Evolutionary conservation across 2,113 vertebrate genomes (phyloP).

Genomic region (Paradisaea rubra): DNA sequence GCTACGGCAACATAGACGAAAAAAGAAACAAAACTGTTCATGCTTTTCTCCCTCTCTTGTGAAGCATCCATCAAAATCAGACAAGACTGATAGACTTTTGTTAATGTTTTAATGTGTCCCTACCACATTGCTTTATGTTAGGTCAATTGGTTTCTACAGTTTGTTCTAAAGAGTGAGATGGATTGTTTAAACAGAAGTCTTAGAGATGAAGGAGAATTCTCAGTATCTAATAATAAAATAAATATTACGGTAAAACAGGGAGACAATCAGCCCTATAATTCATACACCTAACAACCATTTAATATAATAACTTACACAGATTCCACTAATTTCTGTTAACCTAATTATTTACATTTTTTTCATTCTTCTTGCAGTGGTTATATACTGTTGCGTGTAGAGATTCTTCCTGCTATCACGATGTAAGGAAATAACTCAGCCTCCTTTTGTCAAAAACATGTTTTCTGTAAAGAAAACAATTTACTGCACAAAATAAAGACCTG

Average conservation of each 20-base stretch:
- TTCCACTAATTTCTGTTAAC: background rate
- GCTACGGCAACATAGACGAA: background rate
- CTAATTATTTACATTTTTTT: background rate
- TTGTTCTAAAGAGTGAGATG: background rate
- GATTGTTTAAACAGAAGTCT: background rate
- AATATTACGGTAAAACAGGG: background rate
- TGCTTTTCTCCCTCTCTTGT: background rate
- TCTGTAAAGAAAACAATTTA: background rate
- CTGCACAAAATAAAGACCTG: background rate
- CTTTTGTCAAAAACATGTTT: background rate
- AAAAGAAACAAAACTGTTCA: background rate
- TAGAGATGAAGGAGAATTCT: background rate
- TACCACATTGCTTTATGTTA: background rate
- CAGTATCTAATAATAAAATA: background rate
- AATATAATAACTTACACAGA: background rate
- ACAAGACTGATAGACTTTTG: background rate
- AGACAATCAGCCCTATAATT: background rate
- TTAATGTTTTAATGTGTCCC: background rate
- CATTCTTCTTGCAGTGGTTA: background rate
- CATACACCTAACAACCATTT: accelerated
- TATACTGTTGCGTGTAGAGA: background rate
- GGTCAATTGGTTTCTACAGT: background rate
- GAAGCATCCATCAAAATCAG: background rate
- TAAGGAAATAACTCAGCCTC: background rate
- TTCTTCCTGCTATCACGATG: background rate